Evolutionary conservation across 2,888 invertebrate genomes (phyloP), one percentile per base, ranked within the genome.

Genomic region (Dascillus cervinus): DNA sequence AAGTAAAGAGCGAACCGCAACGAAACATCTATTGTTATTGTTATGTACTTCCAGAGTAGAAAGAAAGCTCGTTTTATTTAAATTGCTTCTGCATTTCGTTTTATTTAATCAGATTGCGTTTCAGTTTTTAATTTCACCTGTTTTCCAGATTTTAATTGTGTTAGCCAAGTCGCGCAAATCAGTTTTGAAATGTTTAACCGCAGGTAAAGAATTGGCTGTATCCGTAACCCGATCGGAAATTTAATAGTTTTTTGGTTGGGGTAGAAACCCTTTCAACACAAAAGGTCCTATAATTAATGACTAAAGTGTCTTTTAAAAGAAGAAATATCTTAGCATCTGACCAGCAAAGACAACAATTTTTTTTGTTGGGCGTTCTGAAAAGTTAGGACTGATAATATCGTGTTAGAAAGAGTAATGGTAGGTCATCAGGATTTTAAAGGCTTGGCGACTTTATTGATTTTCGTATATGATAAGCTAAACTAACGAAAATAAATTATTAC

Each of bases 381-480:
- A 29, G 32, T 39, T 32, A 32, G 39, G 36, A 28, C 39, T 32
- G 55, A 54, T 54, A 44, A 43, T 50, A 56, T 54, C 54, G 44
- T 49, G 41, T 52, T 53, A 52, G 52, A 50, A 55, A 56, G 56
- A 56, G 55, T 55, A 56, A 56, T 56, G 56, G 50, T 49, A 46
- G 50, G 48, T 50, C 47, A 46, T 43, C 37, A 44, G 46, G 40
- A 40, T 52, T 53, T 55, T 52, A 56, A 50, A 53, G 53, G 54
- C 52, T 50, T 43, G 53, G 52, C 50, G 43, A 50, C 47, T 50
- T n/a, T 56, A 56, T 56, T 49, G 56, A 56, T 54, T 52, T 41
- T 47, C 46, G n/a, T 36, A 41, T 19, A 39, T 46, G 56, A 55
- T 55, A 55, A 53, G 48, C 24, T 37, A 17, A 6, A 29, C 40